phyloP scores from a whole-genome alignment of 30 jellyfish, hydroid and myxozoan genomes.

The Clytia hemisphaerica region DNA sequence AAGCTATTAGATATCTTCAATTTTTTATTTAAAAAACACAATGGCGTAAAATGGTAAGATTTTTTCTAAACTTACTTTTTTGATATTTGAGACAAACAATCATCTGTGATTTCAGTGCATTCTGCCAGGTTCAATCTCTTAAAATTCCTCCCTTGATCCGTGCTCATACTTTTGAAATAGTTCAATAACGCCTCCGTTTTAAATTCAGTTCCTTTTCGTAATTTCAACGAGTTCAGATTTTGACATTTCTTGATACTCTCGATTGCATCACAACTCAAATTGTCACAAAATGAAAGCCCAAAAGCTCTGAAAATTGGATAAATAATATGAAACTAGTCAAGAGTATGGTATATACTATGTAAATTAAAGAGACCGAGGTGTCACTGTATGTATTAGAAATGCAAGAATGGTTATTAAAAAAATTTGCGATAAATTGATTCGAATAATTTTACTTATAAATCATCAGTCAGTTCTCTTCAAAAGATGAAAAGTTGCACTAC shows the following conservation, averaged over 20 bases:
- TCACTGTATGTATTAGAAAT: no score
- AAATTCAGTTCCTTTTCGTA: conserved; percentile 66
- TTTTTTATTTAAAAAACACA: neutral
- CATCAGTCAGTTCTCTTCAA: no score
- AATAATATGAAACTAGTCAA: no score
- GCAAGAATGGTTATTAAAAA: no score
- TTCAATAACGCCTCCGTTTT: conserved; percentile 44
- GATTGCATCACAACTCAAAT: conserved; percentile 53
- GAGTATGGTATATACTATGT: no score
- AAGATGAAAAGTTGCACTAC: no score
- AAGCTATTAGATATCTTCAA: no score
- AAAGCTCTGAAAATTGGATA: conserved; percentile 44
- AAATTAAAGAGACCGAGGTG: no score
- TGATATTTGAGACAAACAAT: conserved; percentile 44
- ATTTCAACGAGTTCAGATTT: conserved; percentile 31
- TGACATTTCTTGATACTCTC: conserved; percentile 31
- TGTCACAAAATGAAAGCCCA: conserved; percentile 68
- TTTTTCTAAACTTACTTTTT: conserved; percentile 23
- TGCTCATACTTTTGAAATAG: conserved; percentile 17
- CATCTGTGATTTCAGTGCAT: conserved; percentile 65
- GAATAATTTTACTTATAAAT: no score
- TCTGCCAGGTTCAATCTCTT: conserved; percentile 50
- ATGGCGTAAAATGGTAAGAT: neutral
- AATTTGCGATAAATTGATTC: no score
- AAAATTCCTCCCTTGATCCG: conserved; percentile 41